phyloP scores from a whole-genome alignment of 2,113 vertebrate species.

The Oreochromis tanganicae region DNA sequence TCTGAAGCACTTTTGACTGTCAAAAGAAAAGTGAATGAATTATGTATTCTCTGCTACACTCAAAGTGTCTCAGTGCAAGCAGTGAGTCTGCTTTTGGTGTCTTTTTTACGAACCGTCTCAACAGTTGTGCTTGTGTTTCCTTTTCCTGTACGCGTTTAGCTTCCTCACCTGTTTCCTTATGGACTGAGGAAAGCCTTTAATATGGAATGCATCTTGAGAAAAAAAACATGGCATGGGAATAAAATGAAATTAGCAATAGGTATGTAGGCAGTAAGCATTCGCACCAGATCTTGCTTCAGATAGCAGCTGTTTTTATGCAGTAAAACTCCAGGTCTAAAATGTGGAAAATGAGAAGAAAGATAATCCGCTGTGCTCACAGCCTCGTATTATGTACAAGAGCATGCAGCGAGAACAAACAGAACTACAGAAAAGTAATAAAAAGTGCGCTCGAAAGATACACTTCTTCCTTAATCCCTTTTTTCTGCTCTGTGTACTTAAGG shows the following conservation, averaged over 20 bases:
- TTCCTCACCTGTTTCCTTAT: background rate
- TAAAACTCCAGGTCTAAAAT: background rate
- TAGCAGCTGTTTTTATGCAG: background rate
- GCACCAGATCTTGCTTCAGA: background rate
- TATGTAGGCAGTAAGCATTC: background rate
- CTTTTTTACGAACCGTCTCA: background rate
- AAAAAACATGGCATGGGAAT: background rate
- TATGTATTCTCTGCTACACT: background rate
- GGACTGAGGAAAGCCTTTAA: background rate
- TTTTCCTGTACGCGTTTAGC: background rate
- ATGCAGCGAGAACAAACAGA: background rate
- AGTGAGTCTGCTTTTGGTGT: background rate
- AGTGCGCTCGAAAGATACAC: rapidly evolving
- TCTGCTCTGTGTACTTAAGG: constrained; percentile 60
- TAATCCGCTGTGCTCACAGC: background rate
- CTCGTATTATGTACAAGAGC: background rate
- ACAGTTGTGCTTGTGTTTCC: background rate
- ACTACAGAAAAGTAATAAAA: background rate
- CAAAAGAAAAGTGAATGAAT: constrained; percentile 27
- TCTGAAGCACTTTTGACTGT: background rate
- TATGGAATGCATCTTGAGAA: background rate
- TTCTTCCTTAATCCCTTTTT: background rate
- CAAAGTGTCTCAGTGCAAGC: background rate
- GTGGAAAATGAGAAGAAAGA: background rate
- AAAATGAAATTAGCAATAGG: background rate